Conservation (phyloP, 2,888 invertebrate species). For the Hybos culiciformis region DNA sequence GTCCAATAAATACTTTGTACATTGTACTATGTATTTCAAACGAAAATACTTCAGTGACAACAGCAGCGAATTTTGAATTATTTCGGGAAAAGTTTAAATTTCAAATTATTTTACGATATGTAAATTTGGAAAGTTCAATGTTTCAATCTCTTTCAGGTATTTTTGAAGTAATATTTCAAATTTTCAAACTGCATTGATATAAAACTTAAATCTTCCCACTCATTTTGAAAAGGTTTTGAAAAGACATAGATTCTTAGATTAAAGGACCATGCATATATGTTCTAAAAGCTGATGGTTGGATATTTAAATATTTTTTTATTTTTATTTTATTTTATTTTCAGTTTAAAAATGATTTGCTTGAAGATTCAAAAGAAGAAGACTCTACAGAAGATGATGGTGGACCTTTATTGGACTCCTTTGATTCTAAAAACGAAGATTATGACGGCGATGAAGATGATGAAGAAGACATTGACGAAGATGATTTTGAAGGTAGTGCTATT, state of each 20-base stretch:
- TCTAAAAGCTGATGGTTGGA: no score
- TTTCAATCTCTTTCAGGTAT: no score
- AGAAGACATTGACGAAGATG: constrained; percentile 4
- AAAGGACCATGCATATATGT: not conserved
- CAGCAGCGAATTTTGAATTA: no score
- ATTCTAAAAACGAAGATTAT: not conserved
- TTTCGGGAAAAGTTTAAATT: no score
- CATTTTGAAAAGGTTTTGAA: not conserved
- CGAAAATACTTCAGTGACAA: no score
- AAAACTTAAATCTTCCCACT: no score
- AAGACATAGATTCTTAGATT: not conserved
- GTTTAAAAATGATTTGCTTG: constrained; percentile 23
- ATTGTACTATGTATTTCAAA: no score
- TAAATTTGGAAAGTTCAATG: no score
- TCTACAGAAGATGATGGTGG: not conserved
- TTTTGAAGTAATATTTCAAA: no score
- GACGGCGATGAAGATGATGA: constrained; percentile 4
- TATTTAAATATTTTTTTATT: constrained; percentile 5
- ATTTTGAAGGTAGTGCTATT: not conserved
- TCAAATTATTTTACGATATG: no score
- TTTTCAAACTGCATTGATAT: no score
- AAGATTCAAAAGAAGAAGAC: constrained; percentile 20
- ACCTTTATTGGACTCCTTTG: not conserved
- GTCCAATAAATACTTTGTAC: no score
- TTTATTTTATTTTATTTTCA: constrained; percentile 20